Evolutionary conservation across 1,140 invertebrate genomes (phyloP).

Genomic region (Scaptomyza pallida): DNA sequence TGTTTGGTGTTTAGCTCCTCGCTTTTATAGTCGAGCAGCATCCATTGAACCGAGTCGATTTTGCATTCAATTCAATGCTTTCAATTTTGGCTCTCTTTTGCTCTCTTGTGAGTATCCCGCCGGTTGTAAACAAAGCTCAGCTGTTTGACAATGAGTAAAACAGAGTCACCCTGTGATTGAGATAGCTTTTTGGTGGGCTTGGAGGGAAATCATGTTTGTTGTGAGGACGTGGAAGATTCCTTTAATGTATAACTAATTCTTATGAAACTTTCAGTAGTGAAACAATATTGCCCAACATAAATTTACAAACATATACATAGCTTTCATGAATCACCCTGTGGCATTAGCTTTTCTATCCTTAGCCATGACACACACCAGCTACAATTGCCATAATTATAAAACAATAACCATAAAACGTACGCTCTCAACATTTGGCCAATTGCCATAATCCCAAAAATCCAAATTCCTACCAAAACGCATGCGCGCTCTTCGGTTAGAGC

Average conservation of each 20-base stretch:
- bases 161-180: conserved; percentile 9
- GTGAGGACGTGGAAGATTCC: too few species aligned
- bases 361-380: conserved; percentile 32
- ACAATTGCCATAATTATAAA: conserved; percentile 15
- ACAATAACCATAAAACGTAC: conserved; percentile 19
- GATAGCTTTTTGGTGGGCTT: neutral
- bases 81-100: neutral
- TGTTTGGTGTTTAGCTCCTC: neutral
- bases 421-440: conserved; percentile 1
- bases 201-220: too few species aligned
- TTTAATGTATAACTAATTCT: too few species aligned
- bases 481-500: conserved; percentile 7
- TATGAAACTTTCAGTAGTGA: too few species aligned
- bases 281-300: too few species aligned
- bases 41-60: conserved; percentile 6
- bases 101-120: conserved; percentile 13
- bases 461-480: conserved; percentile 29
- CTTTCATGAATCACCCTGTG: conserved; percentile 1
- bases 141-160: conserved; percentile 35
- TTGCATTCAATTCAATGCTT: neutral
- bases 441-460: conserved; percentile 18
- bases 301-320: too few species aligned
- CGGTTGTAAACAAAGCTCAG: conserved; percentile 72
- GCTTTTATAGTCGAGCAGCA: conserved; percentile 37
- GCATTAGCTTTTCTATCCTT: conserved; percentile 25